phyloP scores from a whole-genome alignment of 2,113 vertebrate species.

The Cynopterus brachyotis region DNA sequence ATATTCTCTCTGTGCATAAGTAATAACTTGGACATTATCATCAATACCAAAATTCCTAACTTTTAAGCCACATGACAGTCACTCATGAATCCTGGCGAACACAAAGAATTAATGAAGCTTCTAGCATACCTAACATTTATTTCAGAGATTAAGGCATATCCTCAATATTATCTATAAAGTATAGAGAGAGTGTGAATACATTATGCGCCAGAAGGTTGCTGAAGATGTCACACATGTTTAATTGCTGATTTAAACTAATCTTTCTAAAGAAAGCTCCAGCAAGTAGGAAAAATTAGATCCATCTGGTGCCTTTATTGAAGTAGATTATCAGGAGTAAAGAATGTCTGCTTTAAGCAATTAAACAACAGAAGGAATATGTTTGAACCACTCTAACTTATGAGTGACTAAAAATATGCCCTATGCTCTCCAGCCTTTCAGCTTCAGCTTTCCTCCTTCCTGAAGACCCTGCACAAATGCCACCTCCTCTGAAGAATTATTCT shows the following conservation, averaged over 20 bases:
- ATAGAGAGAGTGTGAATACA: neutral
- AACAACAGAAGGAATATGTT: neutral
- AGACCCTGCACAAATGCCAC: neutral
- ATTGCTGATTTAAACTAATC: neutral
- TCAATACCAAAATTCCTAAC: neutral
- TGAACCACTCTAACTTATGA: neutral
- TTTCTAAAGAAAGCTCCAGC: conserved; percentile 5
- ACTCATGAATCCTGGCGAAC: neutral
- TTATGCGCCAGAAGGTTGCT: neutral
- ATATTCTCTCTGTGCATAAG: neutral
- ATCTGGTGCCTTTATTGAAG: neutral
- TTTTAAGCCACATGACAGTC: neutral
- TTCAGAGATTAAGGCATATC: neutral
- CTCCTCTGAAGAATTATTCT: neutral
- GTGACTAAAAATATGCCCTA: neutral
- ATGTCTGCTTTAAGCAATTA: neutral
- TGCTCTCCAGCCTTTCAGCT: neutral
- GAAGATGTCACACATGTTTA: neutral
- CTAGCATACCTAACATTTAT: neutral
- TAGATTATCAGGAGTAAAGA: neutral
- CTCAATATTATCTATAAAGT: neutral
- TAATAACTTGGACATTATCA: conserved; percentile 25
- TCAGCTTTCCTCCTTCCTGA: neutral
- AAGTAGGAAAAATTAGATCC: neutral
- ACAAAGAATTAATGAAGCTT: conserved; percentile 5